Base-by-base conservation (phyloP, 2,797 vertebrate genomes). In the Strix occidentalis region DNA sequence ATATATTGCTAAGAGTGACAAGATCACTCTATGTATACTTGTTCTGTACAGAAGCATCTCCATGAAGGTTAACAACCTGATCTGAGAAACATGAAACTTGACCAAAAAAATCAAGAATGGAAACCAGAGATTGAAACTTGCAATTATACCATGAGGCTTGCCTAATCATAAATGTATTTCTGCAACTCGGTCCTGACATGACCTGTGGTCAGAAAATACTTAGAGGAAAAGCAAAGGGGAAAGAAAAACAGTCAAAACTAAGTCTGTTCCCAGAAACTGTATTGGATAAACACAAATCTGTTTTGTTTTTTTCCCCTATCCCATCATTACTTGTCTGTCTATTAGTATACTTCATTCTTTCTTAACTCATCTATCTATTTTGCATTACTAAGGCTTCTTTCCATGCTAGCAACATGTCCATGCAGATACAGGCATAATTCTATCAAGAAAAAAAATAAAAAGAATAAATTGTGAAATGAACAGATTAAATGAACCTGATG, bases 331-430 rank as follows among this genome's bases (percentile, higher is more conserved):
- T 72, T 57, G 16, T 46, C 46, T 53, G 3, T 24, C 39, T 70
- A 29, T 31, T 9, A 16, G 10, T 9, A 14, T 6, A 68, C 16
- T 33, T 65, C 23, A 23, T 72, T 53, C 51, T 46, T 19, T 65
- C 21, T 29, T 51, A 37, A 39, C 11, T 78, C 11, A 5, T 4
- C 7, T 15, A 39, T 16, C 19, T 35, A 23, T 54, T 74, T 46
- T 66, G 13, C 9, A 43, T 77, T 56, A 41, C 25, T 85, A 46
- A 16, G 15, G 16, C 26, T 69, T 64, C 60, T 43, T 80, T 26
- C 33, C 43, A 37, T 6, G 10, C 18, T 37, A 79, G 23, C 10
- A 89, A 56, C 6, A n/a, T 0, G 0, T n/a, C 58, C 24, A 3
- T 31, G 46, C 13, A 75, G 46, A 75, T 10, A 69, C 3, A 83